Percentiles rank a stretch among this genome's conserved stretches.
phyloP scores from a whole-genome alignment of 1,140 invertebrate genomes.

The Lepidurus packardi region DNA sequence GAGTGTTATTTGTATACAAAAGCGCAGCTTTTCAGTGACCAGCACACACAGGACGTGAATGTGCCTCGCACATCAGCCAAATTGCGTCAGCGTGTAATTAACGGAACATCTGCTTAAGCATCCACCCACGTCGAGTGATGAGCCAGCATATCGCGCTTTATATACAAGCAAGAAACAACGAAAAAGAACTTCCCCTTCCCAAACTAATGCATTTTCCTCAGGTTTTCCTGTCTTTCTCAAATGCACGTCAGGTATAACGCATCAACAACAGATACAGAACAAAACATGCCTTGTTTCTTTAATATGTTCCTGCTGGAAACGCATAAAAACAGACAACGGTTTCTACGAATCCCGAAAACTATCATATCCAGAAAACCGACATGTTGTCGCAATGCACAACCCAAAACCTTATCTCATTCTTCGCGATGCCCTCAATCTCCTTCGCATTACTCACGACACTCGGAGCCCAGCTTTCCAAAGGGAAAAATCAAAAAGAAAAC shows the following conservation, averaged over 20 bases:
- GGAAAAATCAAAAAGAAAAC: neutral
- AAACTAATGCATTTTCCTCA: neutral
- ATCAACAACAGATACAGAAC: neutral
- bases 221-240: neutral
- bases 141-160: neutral
- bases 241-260: slow-evolving; percentile 6
- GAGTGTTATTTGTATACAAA: slow-evolving; percentile 16
- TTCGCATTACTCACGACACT: neutral
- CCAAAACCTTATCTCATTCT: neutral
- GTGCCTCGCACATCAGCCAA: slow-evolving; percentile 13
- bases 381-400: neutral
- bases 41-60: slow-evolving; percentile 4
- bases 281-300: neutral
- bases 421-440: neutral
- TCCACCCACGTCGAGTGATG: slow-evolving; percentile 17
- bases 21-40: neutral
- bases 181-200: neutral
- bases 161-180: neutral
- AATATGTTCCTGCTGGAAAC: neutral
- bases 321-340: neutral
- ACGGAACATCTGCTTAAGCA: slow-evolving; percentile 21
- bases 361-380: neutral
- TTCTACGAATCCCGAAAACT: neutral
- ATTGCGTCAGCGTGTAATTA: slow-evolving; percentile 19
- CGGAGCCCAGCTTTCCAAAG: neutral